Evolutionary conservation across 2,113 vertebrate genomes (phyloP), one percentile per base, ranked within the genome.

Genomic region (Trogon surrucura): DNA sequence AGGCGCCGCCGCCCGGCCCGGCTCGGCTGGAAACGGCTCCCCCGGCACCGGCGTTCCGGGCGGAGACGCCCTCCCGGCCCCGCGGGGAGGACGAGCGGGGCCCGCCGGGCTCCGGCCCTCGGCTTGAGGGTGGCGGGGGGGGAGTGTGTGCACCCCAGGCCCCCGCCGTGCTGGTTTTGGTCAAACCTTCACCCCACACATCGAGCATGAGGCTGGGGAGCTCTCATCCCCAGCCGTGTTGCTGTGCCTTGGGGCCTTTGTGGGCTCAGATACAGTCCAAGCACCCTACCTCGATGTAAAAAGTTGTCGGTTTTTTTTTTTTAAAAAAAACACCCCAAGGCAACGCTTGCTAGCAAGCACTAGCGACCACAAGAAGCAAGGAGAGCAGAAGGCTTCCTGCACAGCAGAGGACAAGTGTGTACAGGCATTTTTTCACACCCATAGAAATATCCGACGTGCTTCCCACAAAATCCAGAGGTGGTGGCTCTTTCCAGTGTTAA

Each of bases 1-100:
- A 50, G 56, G n/a, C 61, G 30, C 75, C 48, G 7, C 11, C 5
- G 47, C 70, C 16, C 44, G 18, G 16, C 44, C 7, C 50, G 87
- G 60, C 89, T 22, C 94, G 94, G 92, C 86, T 77, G 90, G 95
- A 93, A 95, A 94, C 89, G 19, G 53, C 77, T 72, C 38, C 90
- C 94, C 38, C 75, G 44, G 67, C 58, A 20, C 58, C 29, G 27
- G 45, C 89, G 95, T 94, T 95, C 95, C 95, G 93, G n/a, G 27
- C 56, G 10, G 20, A 32, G 27, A 6, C 19, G 60, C 21, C 4
- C 8, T 9, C 11, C 11, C n/a, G 15, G 30, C 23, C 27, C 32
- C 4, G 36, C 34, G 11, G 26, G 4, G 20, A 2, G 29, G 41
- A 7, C 23, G 0, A 5, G 34, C 13, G 13, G 19, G 10, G 16